These are phyloP conservation scores for Chloroceryle aenea DNA, from an alignment of 2,113 vertebrate genomes.

Conservation along the genomic window DNA sequence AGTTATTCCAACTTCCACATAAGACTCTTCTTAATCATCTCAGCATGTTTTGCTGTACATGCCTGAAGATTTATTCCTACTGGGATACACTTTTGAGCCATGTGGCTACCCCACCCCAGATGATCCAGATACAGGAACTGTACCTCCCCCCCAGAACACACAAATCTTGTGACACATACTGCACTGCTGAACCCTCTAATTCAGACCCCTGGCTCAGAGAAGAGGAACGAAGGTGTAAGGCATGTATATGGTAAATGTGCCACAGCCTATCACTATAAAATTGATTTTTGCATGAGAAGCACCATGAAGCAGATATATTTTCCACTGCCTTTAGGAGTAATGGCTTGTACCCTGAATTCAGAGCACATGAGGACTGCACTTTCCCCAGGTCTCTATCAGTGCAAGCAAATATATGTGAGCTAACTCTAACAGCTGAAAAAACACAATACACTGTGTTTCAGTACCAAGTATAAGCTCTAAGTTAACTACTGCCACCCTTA, in stretches of 20 bases:
- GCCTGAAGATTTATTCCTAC: background rate
- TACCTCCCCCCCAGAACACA: background rate
- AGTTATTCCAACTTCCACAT: background rate
- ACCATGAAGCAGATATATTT: background rate
- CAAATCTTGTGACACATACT: background rate
- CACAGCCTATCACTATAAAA: background rate
- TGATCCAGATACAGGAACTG: background rate
- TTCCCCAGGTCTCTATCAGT: background rate
- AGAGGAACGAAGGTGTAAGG: background rate
- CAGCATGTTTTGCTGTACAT: background rate
- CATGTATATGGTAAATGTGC: background rate
- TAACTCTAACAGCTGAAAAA: background rate
- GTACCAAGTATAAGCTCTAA: background rate
- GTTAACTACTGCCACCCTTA: background rate
- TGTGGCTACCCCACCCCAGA: background rate
- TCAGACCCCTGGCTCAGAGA: background rate
- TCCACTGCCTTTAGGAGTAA: background rate
- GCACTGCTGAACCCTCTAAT: background rate
- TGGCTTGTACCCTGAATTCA: background rate
- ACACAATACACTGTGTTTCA: background rate
- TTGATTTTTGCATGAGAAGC: background rate
- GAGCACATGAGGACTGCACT: background rate
- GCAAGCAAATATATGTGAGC: background rate
- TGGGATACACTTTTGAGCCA: background rate
- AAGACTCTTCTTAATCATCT: background rate